A percentile compares a stretch with the other conserved stretches of the same genome.
These are phyloP conservation scores for Strix occidentalis DNA, from an alignment of 2,797 vertebrate species.

Conservation along the genomic window DNA sequence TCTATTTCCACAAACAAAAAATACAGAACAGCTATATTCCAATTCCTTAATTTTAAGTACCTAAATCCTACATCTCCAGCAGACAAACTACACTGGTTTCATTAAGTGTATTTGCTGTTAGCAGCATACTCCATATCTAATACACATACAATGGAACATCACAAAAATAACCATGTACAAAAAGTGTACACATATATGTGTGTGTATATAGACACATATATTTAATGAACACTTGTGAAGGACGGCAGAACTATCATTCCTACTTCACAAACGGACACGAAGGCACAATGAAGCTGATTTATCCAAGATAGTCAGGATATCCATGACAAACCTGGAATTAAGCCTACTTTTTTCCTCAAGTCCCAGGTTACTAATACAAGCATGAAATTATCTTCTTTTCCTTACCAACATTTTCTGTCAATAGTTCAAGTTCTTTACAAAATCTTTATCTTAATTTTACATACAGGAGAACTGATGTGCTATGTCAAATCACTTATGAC, in stretches of 20 bases:
- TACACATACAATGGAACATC: neutral
- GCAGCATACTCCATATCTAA: neutral
- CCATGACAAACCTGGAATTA: neutral
- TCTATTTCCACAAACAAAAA: constrained; percentile 68
- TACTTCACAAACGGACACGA: neutral
- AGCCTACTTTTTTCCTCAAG: neutral
- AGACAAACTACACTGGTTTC: neutral
- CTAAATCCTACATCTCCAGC: neutral
- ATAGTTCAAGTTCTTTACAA: neutral
- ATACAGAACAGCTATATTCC: constrained; percentile 36
- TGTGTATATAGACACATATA: fast-evolving
- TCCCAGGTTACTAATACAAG: neutral
- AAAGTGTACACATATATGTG: fast-evolving
- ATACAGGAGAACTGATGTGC: neutral
- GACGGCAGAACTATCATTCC: neutral
- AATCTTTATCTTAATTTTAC: neutral
- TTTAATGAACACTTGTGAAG: neutral
- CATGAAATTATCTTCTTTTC: neutral
- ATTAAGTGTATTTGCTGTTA: neutral
- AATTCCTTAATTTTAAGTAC: constrained; percentile 50
- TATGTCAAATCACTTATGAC: fast-evolving
- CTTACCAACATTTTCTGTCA: neutral
- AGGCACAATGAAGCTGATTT: neutral
- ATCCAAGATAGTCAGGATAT: neutral
- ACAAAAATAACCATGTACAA: neutral